Evolutionary conservation across 2,797 vertebrate species (phyloP).

Genomic region (Esox lucius): DNA sequence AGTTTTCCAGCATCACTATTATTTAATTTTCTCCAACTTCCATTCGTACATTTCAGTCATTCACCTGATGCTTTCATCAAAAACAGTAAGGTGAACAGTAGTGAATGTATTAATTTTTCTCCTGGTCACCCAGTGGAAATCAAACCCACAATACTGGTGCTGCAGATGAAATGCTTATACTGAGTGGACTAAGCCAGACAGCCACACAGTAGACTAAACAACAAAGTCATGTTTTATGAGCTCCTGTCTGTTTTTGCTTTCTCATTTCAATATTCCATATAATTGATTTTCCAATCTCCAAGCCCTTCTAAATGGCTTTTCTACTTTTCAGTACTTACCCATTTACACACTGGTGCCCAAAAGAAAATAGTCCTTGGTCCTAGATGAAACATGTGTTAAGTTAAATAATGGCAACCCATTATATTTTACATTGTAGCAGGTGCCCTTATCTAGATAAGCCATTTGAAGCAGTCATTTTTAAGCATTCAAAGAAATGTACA

Average conservation of each 20-base stretch:
- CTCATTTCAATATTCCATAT: neutral
- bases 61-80: too few relatives aligned
- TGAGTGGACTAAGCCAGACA: too few relatives aligned
- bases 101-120: too few relatives aligned
- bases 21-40: neutral
- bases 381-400: constrained; percentile 32
- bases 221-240: neutral
- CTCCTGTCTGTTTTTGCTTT: neutral
- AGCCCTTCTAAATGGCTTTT: neutral
- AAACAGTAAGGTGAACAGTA: too few relatives aligned
- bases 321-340: constrained; percentile 71
- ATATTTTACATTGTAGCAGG: too few relatives aligned
- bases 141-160: too few relatives aligned
- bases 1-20: neutral
- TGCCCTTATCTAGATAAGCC: too few relatives aligned
- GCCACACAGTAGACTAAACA: neutral
- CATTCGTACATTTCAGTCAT: neutral
- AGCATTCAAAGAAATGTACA: neutral
- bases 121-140: too few relatives aligned
- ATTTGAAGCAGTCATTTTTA: neutral
- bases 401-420: too few relatives aligned
- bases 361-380: constrained; percentile 89
- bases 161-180: too few relatives aligned
- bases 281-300: too few relatives aligned
- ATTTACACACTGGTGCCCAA: constrained; percentile 90